Evolutionary conservation across 2,888 invertebrate species (phyloP).

Genomic region (Neoascia interrupta): DNA sequence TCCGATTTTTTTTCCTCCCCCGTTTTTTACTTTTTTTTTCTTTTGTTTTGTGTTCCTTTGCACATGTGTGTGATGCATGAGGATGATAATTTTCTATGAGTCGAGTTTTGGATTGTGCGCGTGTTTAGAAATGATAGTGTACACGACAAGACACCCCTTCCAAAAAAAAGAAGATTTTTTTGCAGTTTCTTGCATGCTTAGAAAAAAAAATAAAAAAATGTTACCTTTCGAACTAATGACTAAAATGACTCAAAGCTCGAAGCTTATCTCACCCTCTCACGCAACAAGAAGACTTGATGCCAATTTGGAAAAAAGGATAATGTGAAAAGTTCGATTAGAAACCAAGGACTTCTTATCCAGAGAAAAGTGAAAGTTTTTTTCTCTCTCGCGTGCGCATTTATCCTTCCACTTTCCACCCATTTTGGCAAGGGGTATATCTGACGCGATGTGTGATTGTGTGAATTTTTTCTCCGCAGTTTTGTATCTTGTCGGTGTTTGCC

Average conservation of each 20-base stretch:
- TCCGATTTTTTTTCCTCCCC: neutral
- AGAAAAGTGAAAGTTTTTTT: constrained; percentile 64
- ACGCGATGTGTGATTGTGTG: constrained; percentile 54
- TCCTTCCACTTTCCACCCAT: constrained; percentile 10
- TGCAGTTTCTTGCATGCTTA: neutral
- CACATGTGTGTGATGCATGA: constrained; percentile 60
- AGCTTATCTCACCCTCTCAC: neutral
- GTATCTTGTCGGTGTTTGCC: constrained; percentile 23
- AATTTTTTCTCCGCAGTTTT: constrained; percentile 50
- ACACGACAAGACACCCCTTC: constrained; percentile 22
- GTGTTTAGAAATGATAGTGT: constrained; percentile 48
- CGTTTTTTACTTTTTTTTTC: constrained; percentile 11
- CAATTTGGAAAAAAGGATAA: constrained; percentile 44
- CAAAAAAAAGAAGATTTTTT: neutral
- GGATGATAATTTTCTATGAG: constrained; percentile 27
- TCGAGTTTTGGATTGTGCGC: constrained; percentile 44
- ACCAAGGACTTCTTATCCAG: constrained; percentile 5
- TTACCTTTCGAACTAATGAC: constrained; percentile 24
- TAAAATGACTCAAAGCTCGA: constrained; percentile 27
- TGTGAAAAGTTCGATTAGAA: constrained; percentile 57
- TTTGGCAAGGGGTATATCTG: constrained; percentile 42
- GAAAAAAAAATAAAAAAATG: too few species aligned
- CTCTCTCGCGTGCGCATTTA: constrained; percentile 66
- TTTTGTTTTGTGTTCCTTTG: constrained; percentile 35
- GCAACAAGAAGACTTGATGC: constrained; percentile 21